Evolutionary conservation across 2,113 vertebrate species (phyloP), one percentile per base, ranked within the genome.

Genomic region (Elanoides forficatus): DNA sequence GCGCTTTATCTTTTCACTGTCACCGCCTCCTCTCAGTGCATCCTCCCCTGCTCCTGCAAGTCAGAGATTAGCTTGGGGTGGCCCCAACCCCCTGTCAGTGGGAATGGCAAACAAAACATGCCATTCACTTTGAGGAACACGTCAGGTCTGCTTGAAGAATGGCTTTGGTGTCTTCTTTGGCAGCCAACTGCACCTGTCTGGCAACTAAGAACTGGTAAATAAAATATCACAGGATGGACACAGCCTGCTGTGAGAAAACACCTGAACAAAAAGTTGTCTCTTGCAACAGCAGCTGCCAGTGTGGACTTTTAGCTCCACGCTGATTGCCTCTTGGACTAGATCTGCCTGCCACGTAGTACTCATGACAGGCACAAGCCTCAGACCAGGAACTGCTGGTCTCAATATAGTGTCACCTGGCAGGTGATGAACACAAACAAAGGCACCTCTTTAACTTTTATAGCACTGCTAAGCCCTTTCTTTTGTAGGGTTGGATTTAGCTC

Each of bases 361-460:
- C 20, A 29, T 66, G 65, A 80, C 0, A 15, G 86, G 58, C 52
- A 70, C 34, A 85, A 78, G 48, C 23, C 66, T 86, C 26, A 66
- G 62, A 85, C 29, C 45, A 80, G 81, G 45, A 92, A 20, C 48
- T 73, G 20, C 95, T 97, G 86, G 74, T 94, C 84, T 91, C 53
- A 38, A 11, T 6, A 66, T 48, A 81, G 53, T 22, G 38, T 91
- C 94, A 93, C 75, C 94, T 89, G 79, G 50, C 63, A 95, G 71
- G 87, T 86, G 95, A 93, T 48, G 84, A 96, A 81, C 79, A 70
- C 47, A 76, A 72, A 91, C 84, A 94, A 94, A 94, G 81, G 27
- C 81, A 93, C 42, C 67, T 90, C 81, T 95, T 94, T 71, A 92
- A 81, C 48, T 95, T 95, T 91, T 83, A 93, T 71, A 86, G 91